Base-by-base conservation (phyloP, 2,888 invertebrate species). In the Gnatocerus cornutus region DNA sequence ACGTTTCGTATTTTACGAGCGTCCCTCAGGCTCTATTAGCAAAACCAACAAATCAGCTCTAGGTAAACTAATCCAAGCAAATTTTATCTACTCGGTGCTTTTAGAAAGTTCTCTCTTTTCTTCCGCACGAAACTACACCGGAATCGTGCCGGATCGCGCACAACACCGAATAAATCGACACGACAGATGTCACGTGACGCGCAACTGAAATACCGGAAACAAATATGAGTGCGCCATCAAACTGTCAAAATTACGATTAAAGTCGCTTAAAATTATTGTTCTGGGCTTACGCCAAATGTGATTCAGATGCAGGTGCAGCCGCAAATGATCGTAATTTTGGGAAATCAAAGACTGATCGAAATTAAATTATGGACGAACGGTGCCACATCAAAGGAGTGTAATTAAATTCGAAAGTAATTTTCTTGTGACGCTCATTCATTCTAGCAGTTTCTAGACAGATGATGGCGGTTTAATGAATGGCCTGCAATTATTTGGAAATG, bases 251-350 rank as follows among this genome's bases (percentile, higher is more conserved):
- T 43, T 12, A 14, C 43, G 43, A 43, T 43, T 43, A 43, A 43
- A 43, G 14, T 43, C 43, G 33, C 33, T 9, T 7, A 9, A 33
- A 33, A 9, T 33, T 33, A 33, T 33, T 33, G 33, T 33, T 33
- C 29, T 33, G 33, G 52, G 52, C 12, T 52, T 27, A 21, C 21
- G 52, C 52, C 52, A 52, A 52, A 12, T 21, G 30, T 55, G 55
- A 55, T 37, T 55, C 55, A 39, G 33, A 37, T 39, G 39, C 55
- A 55, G 55, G 55, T 55, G 55, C 21, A 39, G 39, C 10, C 16
- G 21, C 13, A 13, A 53, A 33, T 13, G 29, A 33, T 30, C 30
- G 21, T 4, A 21, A 21, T 21, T 12, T 43, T 7, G n/a, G n/a
- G 2, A n/a, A 13, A 41, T n/a, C 46, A 46, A 21, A 27, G 21